Evolutionary conservation across 2,888 invertebrate species (phyloP), one percentile per base, ranked within the genome.

Genomic region (Drosophila bunnanda): DNA sequence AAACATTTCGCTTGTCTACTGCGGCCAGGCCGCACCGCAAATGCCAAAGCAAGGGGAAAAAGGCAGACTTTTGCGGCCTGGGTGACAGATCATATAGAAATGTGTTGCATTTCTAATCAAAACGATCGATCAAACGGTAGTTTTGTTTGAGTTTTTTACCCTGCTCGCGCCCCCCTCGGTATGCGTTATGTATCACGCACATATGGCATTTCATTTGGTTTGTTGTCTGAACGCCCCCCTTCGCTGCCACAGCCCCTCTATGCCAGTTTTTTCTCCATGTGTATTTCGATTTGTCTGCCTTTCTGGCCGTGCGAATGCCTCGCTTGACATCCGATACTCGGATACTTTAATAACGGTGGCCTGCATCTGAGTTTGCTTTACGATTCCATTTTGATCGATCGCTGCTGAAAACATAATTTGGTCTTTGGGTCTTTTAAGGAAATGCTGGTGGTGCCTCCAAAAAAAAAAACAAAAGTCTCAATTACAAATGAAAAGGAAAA

Each of bases 71-170:
- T 80, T 82, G 82, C 86, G 88, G 88, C 88, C 88, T 82, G 41
- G 89, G 87, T 89, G 91, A 90, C 90, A 90, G 90, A 91, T 91
- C 90, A 89, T 82, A 88, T 65, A 89, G 86, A 86, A 89, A 90
- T 90, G 85, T 89, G 91, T 89, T 91, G 90, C 90, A 90, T 89
- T 91, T 90, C 83, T 89, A 91, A 91, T 91, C 91, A 90, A 91
- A 91, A 78, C 90, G 85, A 90, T 91, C 91, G 90, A 90, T 90
- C 90, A 90, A 90, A 89, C 89, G 90, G 90, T 89, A 90, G 89
- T 89, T 89, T 89, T 82, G 71, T 88, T 82, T 79, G 28, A 62
- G 28, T 61, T 64, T 62, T 22, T 44, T 44, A 6, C 38, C 44
- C 43, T 30, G 10, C 10, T 8, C 8, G 13, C 36, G 32, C 50